Conservation (phyloP, 2,797 vertebrate genomes). For the Acanthurus leucopareius region DNA sequence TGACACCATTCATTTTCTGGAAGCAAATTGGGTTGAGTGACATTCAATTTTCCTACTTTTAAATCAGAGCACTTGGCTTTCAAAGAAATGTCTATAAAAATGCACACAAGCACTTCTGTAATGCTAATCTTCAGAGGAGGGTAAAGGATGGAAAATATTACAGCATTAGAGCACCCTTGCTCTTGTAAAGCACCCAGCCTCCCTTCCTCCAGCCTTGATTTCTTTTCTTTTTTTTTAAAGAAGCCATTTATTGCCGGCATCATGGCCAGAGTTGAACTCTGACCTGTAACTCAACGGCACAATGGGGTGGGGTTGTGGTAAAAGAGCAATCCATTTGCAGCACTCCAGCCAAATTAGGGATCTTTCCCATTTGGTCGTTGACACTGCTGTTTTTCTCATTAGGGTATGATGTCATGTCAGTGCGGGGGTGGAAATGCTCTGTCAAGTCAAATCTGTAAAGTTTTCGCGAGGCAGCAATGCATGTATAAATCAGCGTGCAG, state of each 20-base stretch:
- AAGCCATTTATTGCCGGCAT: slow-evolving; percentile 45
- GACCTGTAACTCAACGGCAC: slow-evolving; percentile 66
- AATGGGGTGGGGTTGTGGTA: slow-evolving; percentile 68
- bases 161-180: slow-evolving; percentile 23
- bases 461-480: slow-evolving; percentile 53
- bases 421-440: slow-evolving; percentile 51
- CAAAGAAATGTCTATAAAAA: slow-evolving; percentile 59
- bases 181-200: slow-evolving; percentile 30
- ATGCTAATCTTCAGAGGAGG: slow-evolving; percentile 44
- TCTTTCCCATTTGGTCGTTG: slow-evolving; percentile 55
- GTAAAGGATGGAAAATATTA: slow-evolving; percentile 68
- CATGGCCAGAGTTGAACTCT: slow-evolving; percentile 69
- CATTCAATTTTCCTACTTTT: slow-evolving; percentile 55
- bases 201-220: slow-evolving; percentile 27
- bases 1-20: slow-evolving; percentile 52
- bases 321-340: slow-evolving; percentile 60
- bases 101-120: slow-evolving; percentile 53
- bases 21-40: slow-evolving; percentile 57
- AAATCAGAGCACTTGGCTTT: slow-evolving; percentile 43
- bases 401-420: slow-evolving; percentile 56
- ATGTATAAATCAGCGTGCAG: slow-evolving; percentile 50
- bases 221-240: slow-evolving; percentile 22
- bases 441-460: slow-evolving; percentile 58
- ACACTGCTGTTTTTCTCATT: slow-evolving; percentile 67
- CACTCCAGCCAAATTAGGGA: slow-evolving; percentile 51